Evolutionary conservation across 2,797 vertebrate species (phyloP).

Genomic region (Arremon brunneinucha): DNA sequence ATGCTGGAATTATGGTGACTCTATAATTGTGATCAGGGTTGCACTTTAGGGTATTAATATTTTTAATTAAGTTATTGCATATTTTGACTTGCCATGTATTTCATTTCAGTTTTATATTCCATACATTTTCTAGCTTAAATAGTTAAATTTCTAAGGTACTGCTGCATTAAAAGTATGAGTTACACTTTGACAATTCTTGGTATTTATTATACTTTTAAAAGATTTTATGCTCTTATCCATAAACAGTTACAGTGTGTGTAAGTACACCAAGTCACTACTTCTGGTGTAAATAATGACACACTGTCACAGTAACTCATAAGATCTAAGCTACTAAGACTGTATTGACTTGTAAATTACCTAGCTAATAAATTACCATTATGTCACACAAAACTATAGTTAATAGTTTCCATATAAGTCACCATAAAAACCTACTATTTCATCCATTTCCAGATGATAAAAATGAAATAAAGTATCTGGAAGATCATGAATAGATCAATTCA

Average conservation of each 20-base stretch:
- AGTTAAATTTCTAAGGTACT: neutral
- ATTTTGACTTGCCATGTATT: neutral
- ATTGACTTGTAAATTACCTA: neutral
- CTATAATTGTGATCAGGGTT: neutral
- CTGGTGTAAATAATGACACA: neutral
- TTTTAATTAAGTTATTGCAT: neutral
- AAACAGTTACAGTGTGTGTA: neutral
- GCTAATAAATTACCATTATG: conserved; percentile 18
- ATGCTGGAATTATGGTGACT: neutral
- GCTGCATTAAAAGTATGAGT: neutral
- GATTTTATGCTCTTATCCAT: neutral
- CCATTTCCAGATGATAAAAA: neutral
- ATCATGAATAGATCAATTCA: neutral
- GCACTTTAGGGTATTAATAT: neutral
- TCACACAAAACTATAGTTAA: neutral
- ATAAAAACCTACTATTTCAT: neutral
- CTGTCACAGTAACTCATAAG: neutral
- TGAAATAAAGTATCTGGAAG: neutral
- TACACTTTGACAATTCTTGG: neutral
- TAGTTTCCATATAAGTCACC: neutral
- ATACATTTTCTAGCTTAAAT: neutral
- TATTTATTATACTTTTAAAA: conserved; percentile 24
- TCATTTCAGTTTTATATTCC: neutral
- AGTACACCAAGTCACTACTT: neutral
- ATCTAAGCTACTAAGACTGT: neutral